Base-by-base conservation (phyloP, 1,140 invertebrate genomes). In the Mamestra configurata region DNA sequence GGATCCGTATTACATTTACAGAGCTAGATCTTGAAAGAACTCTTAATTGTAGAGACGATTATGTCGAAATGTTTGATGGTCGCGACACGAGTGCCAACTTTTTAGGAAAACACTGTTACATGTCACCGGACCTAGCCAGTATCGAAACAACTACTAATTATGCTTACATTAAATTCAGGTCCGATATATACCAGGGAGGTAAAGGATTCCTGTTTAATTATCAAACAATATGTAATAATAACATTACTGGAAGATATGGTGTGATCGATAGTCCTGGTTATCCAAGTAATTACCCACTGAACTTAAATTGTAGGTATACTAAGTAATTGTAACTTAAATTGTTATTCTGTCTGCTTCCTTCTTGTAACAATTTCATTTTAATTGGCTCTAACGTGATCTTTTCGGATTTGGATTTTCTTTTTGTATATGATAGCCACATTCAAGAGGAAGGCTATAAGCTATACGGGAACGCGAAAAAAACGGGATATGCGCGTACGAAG, bases 261-360 rank as follows among this genome's bases (percentile, higher is more conserved):
- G 96, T 98, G 0, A 97, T 98, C 40, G 96, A 97, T 83, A 98
- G 97, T 66, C 98, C 98, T 0, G 97, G 97, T 79, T 98, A 97
- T 90, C 98, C 98, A 0, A 89, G 96, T 61, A 89, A 89, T 5
- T 98, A 97, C 93, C 96, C 96, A 4, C 83, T 94, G 4, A 87
- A 94, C 59, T 87, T 95, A 0, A 95, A 97, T 79, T 99, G 98
- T 89, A 93, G n/a, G n/a, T n/a, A n/a, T n/a, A n/a, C n/a, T n/a
- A n/a, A n/a, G n/a, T n/a, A n/a, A n/a, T n/a, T n/a, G n/a, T n/a
- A n/a, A n/a, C n/a, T n/a, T n/a, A n/a, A n/a, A n/a, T n/a, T n/a
- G n/a, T n/a, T n/a, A n/a, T n/a, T n/a, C n/a, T n/a, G n/a, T n/a
- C n/a, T n/a, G n/a, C n/a, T n/a, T n/a, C n/a, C n/a, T n/a, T n/a